Percentiles rank a stretch among this genome's conserved stretches.
Conservation (phyloP, 2,113 vertebrate species). For the Laterallus jamaicensis region DNA sequence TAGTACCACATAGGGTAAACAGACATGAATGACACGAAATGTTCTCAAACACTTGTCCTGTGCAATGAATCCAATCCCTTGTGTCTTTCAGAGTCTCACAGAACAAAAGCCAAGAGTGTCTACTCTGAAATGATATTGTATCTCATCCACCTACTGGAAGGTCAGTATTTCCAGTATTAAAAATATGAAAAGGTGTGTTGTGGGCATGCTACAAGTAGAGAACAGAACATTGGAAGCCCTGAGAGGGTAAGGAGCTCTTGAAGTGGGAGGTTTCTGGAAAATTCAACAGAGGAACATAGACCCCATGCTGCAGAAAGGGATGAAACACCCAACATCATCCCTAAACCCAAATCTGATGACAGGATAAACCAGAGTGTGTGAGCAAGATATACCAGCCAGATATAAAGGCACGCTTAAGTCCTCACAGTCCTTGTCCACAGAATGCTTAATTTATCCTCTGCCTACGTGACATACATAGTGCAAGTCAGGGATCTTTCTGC, state of each 20-base stretch:
- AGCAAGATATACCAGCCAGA: not conserved
- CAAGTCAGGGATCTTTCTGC: not conserved
- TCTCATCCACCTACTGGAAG: not conserved
- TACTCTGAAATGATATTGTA: not conserved
- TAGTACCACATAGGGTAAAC: not conserved
- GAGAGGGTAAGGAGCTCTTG: not conserved
- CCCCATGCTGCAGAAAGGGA: not conserved
- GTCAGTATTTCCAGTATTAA: not conserved
- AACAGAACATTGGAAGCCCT: not conserved
- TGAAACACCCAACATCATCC: not conserved
- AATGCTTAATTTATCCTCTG: not conserved
- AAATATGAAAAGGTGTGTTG: not conserved
- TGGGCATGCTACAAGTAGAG: not conserved
- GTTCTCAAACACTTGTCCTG: not conserved
- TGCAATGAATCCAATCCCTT: not conserved
- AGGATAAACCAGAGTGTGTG: not conserved
- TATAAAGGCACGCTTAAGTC: not conserved
- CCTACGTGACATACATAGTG: not conserved
- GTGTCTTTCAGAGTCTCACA: not conserved
- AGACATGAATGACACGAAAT: not conserved
- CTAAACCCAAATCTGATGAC: not conserved
- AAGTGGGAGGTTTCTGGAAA: not conserved
- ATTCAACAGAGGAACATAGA: not conserved
- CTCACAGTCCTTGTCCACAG: not conserved
- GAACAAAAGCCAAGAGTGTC: not conserved